phyloP scores from a whole-genome alignment of 1,140 invertebrate species.

The Calephelis nemesis region DNA sequence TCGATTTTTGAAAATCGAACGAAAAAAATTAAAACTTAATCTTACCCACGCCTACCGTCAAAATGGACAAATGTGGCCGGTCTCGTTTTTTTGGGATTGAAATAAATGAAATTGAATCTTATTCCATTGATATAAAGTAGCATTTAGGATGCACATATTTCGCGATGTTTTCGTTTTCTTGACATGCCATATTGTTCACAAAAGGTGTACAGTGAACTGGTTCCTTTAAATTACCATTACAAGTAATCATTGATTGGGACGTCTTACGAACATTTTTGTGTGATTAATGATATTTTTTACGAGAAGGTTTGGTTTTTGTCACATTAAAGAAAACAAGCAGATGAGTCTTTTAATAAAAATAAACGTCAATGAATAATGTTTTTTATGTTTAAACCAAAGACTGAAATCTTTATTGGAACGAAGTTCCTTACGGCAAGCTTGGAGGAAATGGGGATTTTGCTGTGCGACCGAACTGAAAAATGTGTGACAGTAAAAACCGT shows the following conservation, averaged over 20 bases:
- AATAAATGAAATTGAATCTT: constrained; percentile 24
- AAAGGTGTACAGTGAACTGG: constrained; percentile 67
- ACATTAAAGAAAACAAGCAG: too few species aligned
- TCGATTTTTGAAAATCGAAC: constrained; percentile 40
- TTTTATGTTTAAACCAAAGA: too few species aligned
- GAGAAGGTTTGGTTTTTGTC: too few species aligned
- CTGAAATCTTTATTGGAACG: too few species aligned
- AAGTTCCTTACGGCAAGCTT: too few species aligned
- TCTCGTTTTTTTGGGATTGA: constrained; percentile 26
- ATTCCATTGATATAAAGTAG: constrained; percentile 27
- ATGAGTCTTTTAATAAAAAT: too few species aligned
- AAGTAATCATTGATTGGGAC: constrained; percentile 43
- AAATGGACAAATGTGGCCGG: constrained; percentile 57
- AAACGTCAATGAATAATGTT: too few species aligned
- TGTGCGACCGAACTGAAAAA: too few species aligned
- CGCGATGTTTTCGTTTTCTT: constrained; percentile 58
- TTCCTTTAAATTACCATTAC: constrained; percentile 56
- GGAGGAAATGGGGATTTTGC: too few species aligned
- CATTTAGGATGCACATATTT: constrained; percentile 25
- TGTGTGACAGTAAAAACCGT: too few species aligned
- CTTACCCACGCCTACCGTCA: constrained; percentile 69
- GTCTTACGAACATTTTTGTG: constrained; percentile 1
- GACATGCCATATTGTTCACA: constrained; percentile 73
- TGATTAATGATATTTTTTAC: neutral
- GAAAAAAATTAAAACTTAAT: constrained; percentile 45